Evolutionary conservation across 2,113 vertebrate species (phyloP).

Genomic region (Myotis brandtii): DNA sequence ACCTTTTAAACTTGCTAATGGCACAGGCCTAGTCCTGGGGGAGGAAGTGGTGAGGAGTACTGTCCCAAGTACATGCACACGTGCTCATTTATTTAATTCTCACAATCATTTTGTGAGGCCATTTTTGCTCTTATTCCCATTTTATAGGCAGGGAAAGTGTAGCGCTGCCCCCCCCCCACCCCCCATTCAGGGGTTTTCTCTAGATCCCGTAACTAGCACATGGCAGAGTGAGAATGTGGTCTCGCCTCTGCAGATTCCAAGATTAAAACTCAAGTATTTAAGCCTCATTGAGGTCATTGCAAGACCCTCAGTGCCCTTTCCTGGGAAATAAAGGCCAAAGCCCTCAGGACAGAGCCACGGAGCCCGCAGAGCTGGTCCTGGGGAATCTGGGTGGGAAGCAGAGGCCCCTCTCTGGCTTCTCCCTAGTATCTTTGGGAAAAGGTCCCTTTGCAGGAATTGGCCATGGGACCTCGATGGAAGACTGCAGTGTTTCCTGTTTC

Average conservation of each 20-base stretch:
- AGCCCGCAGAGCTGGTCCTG: not conserved
- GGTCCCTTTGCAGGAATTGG: not conserved
- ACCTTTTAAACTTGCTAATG: not conserved
- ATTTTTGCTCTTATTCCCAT: not conserved
- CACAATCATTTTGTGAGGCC: not conserved
- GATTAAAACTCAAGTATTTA: too few relatives aligned
- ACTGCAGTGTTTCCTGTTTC: not conserved
- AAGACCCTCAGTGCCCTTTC: not conserved
- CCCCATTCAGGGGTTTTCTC: not conserved
- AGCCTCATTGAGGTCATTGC: not conserved
- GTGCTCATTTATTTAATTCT: not conserved
- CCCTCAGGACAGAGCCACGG: not conserved
- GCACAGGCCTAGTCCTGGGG: not conserved
- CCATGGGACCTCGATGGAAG: not conserved
- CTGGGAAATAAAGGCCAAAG: not conserved
- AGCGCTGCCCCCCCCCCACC: accelerated
- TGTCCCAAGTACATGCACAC: not conserved
- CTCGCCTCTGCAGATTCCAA: not conserved
- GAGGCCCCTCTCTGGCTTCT: not conserved
- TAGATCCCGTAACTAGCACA: not conserved
- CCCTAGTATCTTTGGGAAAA: not conserved
- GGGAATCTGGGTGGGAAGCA: not conserved
- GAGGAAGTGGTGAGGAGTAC: not conserved
- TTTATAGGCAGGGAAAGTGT: not conserved
- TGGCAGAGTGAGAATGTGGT: not conserved